A percentile compares a stretch with the other conserved stretches of the same genome.
phyloP scores from a whole-genome alignment of 2,888 invertebrate genomes.

The Ichneumoninae sp. region DNA sequence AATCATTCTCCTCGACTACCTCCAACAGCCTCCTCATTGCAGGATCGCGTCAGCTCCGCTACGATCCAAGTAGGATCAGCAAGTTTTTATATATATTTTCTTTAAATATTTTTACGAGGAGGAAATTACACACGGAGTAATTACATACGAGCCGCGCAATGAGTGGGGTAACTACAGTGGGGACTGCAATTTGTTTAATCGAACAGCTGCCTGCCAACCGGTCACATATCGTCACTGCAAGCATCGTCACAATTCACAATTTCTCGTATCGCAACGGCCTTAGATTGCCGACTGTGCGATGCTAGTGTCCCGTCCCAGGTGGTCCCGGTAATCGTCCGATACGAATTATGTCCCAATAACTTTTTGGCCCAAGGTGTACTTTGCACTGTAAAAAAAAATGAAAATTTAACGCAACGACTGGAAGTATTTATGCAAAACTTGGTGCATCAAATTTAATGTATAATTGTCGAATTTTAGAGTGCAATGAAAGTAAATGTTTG shows the following conservation, averaged over 20 bases:
- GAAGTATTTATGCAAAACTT: no score
- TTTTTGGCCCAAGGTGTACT: no score
- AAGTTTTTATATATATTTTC: not conserved
- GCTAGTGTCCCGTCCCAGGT: not conserved
- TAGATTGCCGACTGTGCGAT: not conserved
- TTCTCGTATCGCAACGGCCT: slow-evolving; percentile 1
- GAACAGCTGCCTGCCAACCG: slow-evolving; percentile 18
- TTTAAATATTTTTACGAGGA: not conserved
- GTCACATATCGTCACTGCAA: not conserved
- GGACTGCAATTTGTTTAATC: slow-evolving; percentile 4
- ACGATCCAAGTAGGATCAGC: not conserved
- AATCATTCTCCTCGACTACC: slow-evolving; percentile 30
- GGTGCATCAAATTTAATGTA: no score
- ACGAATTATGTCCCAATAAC: no score
- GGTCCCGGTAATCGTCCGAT: not conserved
- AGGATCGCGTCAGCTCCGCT: not conserved
- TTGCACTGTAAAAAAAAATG: no score
- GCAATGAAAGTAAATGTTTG: no score
- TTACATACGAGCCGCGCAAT: slow-evolving; percentile 16
- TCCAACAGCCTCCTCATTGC: slow-evolving; percentile 24
- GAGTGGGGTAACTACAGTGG: not conserved
- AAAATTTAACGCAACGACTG: no score
- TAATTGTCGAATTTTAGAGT: no score
- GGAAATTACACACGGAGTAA: slow-evolving; percentile 19
- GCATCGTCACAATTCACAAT: not conserved